Evolutionary conservation across 2,888 invertebrate genomes (phyloP), one percentile per base, ranked within the genome.

Genomic region (Branchellion lobata): DNA sequence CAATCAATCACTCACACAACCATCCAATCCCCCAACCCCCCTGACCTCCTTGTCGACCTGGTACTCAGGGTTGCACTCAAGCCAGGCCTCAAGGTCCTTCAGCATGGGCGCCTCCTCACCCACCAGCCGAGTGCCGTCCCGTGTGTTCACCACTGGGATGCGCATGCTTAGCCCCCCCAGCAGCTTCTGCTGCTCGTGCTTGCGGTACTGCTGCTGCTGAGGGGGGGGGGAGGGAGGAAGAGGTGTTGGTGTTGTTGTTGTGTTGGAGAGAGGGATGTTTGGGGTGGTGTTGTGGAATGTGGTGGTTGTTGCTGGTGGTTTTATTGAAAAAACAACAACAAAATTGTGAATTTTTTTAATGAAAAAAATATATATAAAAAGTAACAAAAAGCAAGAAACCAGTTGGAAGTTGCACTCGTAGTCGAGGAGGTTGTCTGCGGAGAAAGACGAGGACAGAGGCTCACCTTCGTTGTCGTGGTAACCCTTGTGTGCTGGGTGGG

Each of bases 31-130:
- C 65, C 5, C 65, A 31, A 31, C 21, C 33, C 3, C 69, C 31
- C 36, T 24, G 21, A 47, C 47, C 51, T 40, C 40, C 24, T 71
- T 68, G 24, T 80, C 80, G 47, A 80, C 71, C 33, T 69, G 77
- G 51, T 77, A 80, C 21, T 80, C 77, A 5, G 80, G 77, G 34
- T 80, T 75, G 29, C 36, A 40, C 5, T 80, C 71, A 2, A 80
- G 77, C 80, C 80, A 80, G 14, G 68, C 24, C 21, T 53, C 76
- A 24, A 80, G 69, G 29, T 77, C 80, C 2, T 75, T 53, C 65
- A 51, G 53, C 14, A 69, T 80, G 8, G 80, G 80, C 29, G 77
- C 77, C 29, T 80, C 80, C 36, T 80, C 80, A 1, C 80, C 80
- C 27, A 61, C 29, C 27, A 77, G 77, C 24, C 80, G 29, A 14